Conservation (phyloP, 2,797 vertebrate genomes). For the Cephalopachus bancanus region DNA sequence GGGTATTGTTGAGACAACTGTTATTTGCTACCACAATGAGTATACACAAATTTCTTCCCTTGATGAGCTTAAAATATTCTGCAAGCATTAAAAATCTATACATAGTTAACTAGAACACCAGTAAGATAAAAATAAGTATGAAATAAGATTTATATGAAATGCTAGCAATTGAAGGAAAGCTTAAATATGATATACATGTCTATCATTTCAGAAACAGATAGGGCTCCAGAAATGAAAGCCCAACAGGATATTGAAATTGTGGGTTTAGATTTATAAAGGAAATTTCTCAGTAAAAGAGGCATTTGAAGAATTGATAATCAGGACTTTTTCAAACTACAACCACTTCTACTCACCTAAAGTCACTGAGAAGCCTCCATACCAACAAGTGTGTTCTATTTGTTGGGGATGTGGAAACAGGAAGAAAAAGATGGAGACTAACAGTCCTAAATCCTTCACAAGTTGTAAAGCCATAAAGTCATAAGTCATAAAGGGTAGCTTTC, state of each 20-base stretch:
- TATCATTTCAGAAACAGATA: conserved; percentile 47
- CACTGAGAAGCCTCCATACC: neutral
- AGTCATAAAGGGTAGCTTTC: neutral
- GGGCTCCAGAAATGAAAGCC: neutral
- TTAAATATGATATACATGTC: neutral
- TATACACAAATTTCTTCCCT: neutral
- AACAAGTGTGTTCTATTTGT: neutral
- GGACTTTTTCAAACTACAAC: neutral
- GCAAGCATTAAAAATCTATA: neutral
- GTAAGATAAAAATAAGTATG: neutral
- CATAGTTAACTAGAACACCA: neutral
- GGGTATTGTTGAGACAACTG: neutral
- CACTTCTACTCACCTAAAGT: neutral
- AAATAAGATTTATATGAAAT: conserved; percentile 7
- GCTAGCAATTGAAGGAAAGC: neutral
- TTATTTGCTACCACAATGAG: neutral
- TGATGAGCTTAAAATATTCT: conserved; percentile 13
- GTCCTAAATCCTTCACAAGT: neutral
- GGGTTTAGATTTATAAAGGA: neutral
- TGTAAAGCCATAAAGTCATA: neutral
- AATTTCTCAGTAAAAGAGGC: neutral
- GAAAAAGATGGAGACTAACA: neutral
- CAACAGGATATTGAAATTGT: neutral
- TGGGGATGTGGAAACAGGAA: neutral
- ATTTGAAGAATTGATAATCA: neutral